Percentiles rank a stretch among this genome's conserved stretches.
phyloP scores from a whole-genome alignment of 1,140 invertebrate genomes.

The Drosophila mauritiana region DNA sequence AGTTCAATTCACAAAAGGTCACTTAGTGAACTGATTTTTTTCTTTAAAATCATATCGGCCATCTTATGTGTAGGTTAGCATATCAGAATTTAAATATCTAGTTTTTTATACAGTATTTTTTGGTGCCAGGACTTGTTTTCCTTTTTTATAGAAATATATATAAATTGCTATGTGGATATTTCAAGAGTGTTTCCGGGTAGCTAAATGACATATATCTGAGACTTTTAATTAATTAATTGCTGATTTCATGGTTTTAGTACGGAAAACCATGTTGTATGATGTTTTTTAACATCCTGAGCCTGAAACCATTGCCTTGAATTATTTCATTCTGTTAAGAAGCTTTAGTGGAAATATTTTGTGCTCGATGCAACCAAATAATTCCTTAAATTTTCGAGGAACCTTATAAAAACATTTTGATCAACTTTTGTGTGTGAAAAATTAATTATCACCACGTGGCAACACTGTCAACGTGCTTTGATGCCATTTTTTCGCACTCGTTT shows the following conservation, averaged over 20 bases:
- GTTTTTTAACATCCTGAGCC: too few species aligned
- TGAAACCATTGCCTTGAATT: too few species aligned
- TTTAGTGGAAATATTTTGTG: not conserved
- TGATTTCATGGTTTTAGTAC: too few species aligned
- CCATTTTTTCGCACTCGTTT: constrained; percentile 49
- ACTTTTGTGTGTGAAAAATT: constrained; percentile 64
- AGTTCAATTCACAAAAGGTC: not conserved
- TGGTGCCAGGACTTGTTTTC: too few species aligned
- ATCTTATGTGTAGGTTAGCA: not conserved
- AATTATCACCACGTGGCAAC: constrained; percentile 74
- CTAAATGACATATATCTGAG: too few species aligned
- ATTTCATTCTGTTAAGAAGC: too few species aligned
- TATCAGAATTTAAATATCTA: not conserved
- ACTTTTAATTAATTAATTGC: too few species aligned
- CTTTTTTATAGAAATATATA: too few species aligned
- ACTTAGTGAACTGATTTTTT: not conserved
- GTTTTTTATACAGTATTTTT: too few species aligned
- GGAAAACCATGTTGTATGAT: too few species aligned
- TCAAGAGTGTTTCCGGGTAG: too few species aligned
- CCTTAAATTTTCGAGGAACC: not conserved
- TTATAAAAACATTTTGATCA: constrained; percentile 28
- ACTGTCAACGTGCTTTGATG: constrained; percentile 64
- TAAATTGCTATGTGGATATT: too few species aligned
- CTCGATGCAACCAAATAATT: constrained; percentile 2
- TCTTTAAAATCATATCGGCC: not conserved